Base-by-base conservation (phyloP, 1,140 invertebrate genomes). In the Drosophila nebulosa region DNA sequence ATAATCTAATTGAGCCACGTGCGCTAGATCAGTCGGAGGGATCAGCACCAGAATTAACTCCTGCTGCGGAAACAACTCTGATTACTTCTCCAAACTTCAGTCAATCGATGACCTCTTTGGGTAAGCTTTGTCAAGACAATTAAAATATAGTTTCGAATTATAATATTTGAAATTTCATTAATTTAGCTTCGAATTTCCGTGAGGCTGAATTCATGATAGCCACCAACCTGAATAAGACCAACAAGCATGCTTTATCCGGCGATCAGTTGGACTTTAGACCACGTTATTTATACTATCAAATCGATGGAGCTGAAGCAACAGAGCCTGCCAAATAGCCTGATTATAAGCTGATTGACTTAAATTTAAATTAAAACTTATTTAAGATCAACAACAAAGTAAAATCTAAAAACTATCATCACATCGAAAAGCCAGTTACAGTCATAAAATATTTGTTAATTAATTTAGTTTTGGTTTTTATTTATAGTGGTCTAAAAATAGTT, bases 261-360 rank as follows among this genome's bases (percentile, higher is more conserved):
- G 77, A 90, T 12, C 58, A 77, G 12, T 56, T 77, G n/a, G 74
- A 90, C 50, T 90, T 86, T 32, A 68, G 71, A 24, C 89, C 89
- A 22, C 85, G 76, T 10, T 90, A 90, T 75, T 65, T 90, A 0
- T 90, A 90, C 55, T 90, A 89, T 21, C 76, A 90, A 73, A 74
- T 76, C 59, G 78, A 83, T 0, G 64, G 67, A 22, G 21, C 39
- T 5, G 67, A 71, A 35, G 14, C 51, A 0, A 65, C 80, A 27
- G 69, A 79, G 46, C 26, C 50, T 51, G 26, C 65, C 1, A 50
- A 35, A 30, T 72, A 50, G 7, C 10, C 1, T 0, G 3, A 32
- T 32, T 3, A 3, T 4, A 32, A 32, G 12, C 30, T 9, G 27
- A 30, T 4, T 30, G 10, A 30, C 10, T 30, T 30, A 2, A 9